A percentile compares a stretch with the other conserved stretches of the same genome.
phyloP scores from a whole-genome alignment of 2,888 invertebrate species.

The Limnephilus auricula region DNA sequence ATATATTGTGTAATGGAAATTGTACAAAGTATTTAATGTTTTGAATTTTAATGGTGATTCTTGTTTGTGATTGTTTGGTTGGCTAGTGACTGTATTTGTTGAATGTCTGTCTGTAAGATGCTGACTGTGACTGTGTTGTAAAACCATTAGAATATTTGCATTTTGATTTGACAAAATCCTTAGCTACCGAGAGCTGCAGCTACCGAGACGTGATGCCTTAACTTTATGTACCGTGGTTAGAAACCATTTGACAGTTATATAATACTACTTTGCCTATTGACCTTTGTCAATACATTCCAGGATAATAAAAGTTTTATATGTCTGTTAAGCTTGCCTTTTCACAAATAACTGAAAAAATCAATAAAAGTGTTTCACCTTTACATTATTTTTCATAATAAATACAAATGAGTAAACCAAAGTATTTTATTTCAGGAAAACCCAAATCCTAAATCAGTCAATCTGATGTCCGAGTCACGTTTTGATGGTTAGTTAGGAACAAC shows the following conservation, averaged over 20 bases:
- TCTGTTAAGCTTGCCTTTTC: slow-evolving; percentile 33
- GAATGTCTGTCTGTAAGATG: slow-evolving; percentile 6
- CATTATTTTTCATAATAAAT: slow-evolving; percentile 53
- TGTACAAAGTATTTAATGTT: slow-evolving; percentile 9
- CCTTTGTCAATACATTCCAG: background rate
- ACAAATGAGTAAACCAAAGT: background rate
- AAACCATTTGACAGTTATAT: background rate
- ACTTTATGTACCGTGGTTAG: background rate
- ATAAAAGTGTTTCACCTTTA: slow-evolving; percentile 26
- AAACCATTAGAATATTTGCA: background rate
- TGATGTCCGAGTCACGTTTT: background rate
- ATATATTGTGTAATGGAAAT: background rate
- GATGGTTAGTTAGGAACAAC: background rate
- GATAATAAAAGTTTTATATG: background rate
- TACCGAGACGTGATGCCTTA: background rate
- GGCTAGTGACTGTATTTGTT: background rate
- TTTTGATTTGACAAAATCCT: slow-evolving; percentile 2
- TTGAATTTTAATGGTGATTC: slow-evolving; percentile 18
- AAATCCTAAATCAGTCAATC: background rate
- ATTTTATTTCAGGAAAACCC: slow-evolving; percentile 10
- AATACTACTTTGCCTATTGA: background rate
- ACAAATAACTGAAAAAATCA: slow-evolving; percentile 23
- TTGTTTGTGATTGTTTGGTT: slow-evolving; percentile 3
- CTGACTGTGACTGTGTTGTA: slow-evolving; percentile 2
- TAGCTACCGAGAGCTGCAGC: background rate